phyloP scores from a whole-genome alignment of 2,797 vertebrate genomes.

The Sardinella longiceps region DNA sequence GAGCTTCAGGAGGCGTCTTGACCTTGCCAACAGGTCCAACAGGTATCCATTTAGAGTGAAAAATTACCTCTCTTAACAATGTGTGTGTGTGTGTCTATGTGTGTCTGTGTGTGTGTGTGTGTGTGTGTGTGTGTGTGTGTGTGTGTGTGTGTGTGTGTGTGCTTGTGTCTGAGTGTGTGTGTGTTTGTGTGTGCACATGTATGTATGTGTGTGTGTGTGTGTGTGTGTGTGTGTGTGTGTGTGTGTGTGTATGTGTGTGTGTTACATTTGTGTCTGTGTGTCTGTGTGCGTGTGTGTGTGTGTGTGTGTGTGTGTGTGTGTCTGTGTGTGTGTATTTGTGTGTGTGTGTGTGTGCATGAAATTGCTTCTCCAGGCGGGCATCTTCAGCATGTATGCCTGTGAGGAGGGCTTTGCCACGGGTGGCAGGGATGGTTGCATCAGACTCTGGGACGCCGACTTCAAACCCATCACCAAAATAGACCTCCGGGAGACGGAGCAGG shows the following conservation, averaged over 20 bases:
- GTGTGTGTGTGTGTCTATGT: no score
- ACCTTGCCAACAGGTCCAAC: no score
- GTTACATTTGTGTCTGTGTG: no score
- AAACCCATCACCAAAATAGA: conserved; percentile 98
- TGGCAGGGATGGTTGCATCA: conserved; percentile 92
- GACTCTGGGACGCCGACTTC: conserved; percentile 93
- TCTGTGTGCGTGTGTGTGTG: neutral
- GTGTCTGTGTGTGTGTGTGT: no score
- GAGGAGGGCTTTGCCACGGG: conserved; percentile 97
- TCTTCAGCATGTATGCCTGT: conserved; percentile 95
- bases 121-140: no score
- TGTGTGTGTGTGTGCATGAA: neutral
- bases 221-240: neutral
- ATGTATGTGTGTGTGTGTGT: neutral
- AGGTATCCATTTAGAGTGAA: neutral
- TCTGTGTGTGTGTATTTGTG: neutral
- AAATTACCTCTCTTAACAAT: neutral
- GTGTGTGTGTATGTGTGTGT: no score
- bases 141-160: no score
- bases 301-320: neutral
- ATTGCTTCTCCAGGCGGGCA: conserved; percentile 82
- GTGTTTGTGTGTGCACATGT: neutral
- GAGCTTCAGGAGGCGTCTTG: no score
- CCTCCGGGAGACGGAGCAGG: conserved; percentile 91
- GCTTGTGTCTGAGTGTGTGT: no score